These are phyloP conservation scores for Amphipyra berbera DNA, from an alignment of 2,888 invertebrate genomes.

Conservation along the genomic window DNA sequence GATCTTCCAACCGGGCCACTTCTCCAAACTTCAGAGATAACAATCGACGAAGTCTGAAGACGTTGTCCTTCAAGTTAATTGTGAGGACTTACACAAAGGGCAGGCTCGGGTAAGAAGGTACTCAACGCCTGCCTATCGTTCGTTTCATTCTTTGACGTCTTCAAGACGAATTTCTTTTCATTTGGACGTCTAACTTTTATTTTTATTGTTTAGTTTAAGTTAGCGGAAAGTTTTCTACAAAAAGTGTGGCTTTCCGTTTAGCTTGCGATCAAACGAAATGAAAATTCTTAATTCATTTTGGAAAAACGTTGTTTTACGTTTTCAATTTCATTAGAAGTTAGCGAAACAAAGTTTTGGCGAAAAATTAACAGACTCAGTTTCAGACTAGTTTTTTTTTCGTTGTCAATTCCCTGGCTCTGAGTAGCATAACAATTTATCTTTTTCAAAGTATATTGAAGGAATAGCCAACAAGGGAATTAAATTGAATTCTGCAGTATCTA, in stretches of 20 bases:
- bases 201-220: slow-evolving; percentile 63
- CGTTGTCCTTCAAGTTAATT: slow-evolving; percentile 71
- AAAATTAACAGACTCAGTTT: background rate
- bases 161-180: slow-evolving; percentile 64
- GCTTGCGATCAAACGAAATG: slow-evolving; percentile 24
- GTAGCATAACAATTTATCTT: background rate
- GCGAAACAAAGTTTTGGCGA: background rate
- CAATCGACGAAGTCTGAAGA: slow-evolving; percentile 68
- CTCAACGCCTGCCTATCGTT: slow-evolving; percentile 64
- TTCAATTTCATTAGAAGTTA: slow-evolving; percentile 32
- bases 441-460: background rate
- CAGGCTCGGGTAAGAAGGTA: slow-evolving; percentile 64
- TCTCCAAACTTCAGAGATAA: slow-evolving; percentile 68
- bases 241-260: slow-evolving; percentile 30
- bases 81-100: slow-evolving; percentile 71
- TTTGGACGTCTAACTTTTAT: slow-evolving; percentile 59
- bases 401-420: background rate
- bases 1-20: slow-evolving; percentile 63
- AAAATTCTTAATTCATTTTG: slow-evolving; percentile 35
- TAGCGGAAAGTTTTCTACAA: slow-evolving; percentile 30
- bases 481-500: too few species aligned
- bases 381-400: background rate
- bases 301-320: slow-evolving; percentile 15
- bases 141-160: slow-evolving; percentile 63
- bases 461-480: too few species aligned